These are phyloP conservation scores for Criorhina ranunculi DNA, from an alignment of 2,888 invertebrate genomes.

Conservation along the genomic window DNA sequence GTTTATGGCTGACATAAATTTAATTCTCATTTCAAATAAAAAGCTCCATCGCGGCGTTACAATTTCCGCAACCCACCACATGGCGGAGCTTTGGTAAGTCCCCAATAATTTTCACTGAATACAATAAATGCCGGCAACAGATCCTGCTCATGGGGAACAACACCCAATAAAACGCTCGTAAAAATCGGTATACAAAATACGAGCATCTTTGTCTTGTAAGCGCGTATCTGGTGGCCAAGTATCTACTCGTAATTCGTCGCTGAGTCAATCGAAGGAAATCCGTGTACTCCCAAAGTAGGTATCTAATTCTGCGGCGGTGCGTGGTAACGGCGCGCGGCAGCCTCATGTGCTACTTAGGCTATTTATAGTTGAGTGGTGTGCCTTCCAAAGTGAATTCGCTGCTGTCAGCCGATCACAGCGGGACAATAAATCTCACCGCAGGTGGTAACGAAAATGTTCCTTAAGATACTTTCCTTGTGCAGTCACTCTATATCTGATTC, in stretches of 20 bases:
- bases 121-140: slow-evolving; percentile 34
- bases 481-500: not conserved
- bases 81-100: too few species aligned
- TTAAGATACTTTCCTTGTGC: slow-evolving; percentile 27
- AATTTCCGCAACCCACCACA: not conserved
- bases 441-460: slow-evolving; percentile 35
- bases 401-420: slow-evolving; percentile 62
- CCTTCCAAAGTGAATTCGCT: slow-evolving; percentile 42
- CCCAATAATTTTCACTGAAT: slow-evolving; percentile 12
- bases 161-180: slow-evolving; percentile 47
- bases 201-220: not conserved
- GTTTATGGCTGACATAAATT: slow-evolving; percentile 71
- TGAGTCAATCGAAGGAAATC: slow-evolving; percentile 17
- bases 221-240: slow-evolving; percentile 14
- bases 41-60: slow-evolving; percentile 3
- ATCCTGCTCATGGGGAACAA: slow-evolving; percentile 21
- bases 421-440: slow-evolving; percentile 70
- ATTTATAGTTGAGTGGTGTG: slow-evolving; percentile 54
- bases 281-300: slow-evolving; percentile 6
- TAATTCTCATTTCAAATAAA: slow-evolving; percentile 62
- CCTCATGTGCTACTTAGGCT: slow-evolving; percentile 31
- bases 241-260: slow-evolving; percentile 30
- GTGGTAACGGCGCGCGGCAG: not conserved
- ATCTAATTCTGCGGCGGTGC: not conserved
- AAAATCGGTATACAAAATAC: slow-evolving; percentile 32